Evolutionary conservation across 2,888 invertebrate genomes (phyloP), one percentile per base, ranked within the genome.

Genomic region (Dioctria linearis): DNA sequence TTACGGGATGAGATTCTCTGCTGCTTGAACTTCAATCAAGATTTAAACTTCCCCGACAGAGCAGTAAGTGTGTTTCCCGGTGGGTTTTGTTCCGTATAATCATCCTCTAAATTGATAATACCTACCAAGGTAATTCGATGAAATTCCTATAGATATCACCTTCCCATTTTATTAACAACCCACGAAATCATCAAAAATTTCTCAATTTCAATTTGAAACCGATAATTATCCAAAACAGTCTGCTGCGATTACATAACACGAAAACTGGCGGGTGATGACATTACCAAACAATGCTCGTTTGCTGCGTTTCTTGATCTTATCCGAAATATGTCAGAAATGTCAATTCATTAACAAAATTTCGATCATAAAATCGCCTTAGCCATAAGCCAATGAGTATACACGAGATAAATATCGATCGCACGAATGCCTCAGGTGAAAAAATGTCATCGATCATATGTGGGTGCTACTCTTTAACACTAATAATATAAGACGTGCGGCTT

Each of bases 201-300:
- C 67, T 13, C 67, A 67, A 67, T 67, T 67, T 67, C 67, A 67
- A 65, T 67, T 67, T 67, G 42, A 49, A 13, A 13, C 25, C 49
- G 67, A 67, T 25, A 67, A 67, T 67, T 67, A 67, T 43, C 67
- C 67, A 46, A 67, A 67, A 42, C 65, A 11, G 57, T 11, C n/a
- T n/a, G 11, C 37, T 25, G 5, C 43, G 43, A 43, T 67, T 67
- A 46, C 67, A 67, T n/a, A 67, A 67, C 9, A 25, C 8, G 40
- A 13, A 3, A n/a, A 25, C 25, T 11, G 42, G 67, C 46, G 46
- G 46, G 46, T 25, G 46, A 11, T 25, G 37, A 42, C 13, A 67
- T n/a, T 3, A 25, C 5, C 46, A 9, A 46, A 5, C 13, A 67
- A 13, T 8, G 67, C n/a, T 46, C 46, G 67, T 11, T 42, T n/a